Conservation (phyloP, 30 jellyfish, hydroid and myxozoan genomes). For the Turritopsis dohrnii region DNA sequence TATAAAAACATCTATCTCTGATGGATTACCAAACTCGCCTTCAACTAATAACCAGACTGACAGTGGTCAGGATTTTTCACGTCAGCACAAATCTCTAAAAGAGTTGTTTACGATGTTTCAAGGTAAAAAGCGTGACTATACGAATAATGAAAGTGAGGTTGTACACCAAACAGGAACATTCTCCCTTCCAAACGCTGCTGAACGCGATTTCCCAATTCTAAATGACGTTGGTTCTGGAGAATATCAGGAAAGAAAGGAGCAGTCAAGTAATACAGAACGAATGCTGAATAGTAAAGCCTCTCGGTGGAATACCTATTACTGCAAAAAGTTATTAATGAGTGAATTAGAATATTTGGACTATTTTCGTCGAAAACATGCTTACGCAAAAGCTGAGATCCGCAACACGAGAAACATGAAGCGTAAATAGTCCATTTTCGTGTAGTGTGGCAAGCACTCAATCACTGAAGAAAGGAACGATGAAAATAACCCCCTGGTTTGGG, state of each 20-base stretch:
- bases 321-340: conserved; percentile 72
- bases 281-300: conserved; percentile 56
- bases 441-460: no score
- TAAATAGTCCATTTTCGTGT: no score
- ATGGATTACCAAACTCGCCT: background rate
- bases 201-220: background rate
- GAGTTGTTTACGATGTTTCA: background rate
- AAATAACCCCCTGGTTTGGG: no score
- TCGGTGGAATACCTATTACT: conserved; percentile 65
- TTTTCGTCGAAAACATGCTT: conserved; percentile 74
- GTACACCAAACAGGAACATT: background rate
- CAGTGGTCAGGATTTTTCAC: background rate
- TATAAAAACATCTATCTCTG: background rate
- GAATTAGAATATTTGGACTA: conserved; percentile 81
- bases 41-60: background rate
- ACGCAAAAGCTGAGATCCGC: conserved; percentile 36
- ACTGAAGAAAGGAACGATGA: no score
- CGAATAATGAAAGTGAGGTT: background rate
- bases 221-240: conserved; percentile 23
- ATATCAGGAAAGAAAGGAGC: background rate
- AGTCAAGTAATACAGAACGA: background rate
- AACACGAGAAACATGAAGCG: background rate
- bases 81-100: background rate
- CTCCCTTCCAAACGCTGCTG: background rate
- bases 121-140: background rate